Conservation (phyloP, 2,888 invertebrate genomes). For the Phengaris alcon region DNA sequence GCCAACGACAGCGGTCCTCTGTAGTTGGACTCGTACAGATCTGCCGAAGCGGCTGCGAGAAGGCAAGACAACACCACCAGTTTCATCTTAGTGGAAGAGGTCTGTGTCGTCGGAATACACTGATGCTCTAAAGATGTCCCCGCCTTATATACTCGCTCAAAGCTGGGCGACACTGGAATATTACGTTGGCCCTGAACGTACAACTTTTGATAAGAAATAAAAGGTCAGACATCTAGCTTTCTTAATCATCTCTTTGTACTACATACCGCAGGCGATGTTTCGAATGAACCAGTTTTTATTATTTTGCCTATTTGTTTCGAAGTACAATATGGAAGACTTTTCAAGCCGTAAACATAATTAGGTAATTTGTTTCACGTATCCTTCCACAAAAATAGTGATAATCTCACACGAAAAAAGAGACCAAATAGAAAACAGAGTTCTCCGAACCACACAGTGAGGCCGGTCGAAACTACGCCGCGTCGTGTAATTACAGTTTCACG, state of each 20-base stretch:
- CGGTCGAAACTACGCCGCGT: no score
- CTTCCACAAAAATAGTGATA: background rate
- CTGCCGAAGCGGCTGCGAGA: conserved; percentile 71
- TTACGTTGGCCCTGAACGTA: conserved; percentile 53
- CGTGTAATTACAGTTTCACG: no score
- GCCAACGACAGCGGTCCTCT: conserved; percentile 66
- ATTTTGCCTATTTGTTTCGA: background rate
- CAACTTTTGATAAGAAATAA: conserved; percentile 57
- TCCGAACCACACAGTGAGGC: no score
- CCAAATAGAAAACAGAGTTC: no score
- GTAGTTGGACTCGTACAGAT: conserved; percentile 52
- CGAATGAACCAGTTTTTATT: background rate
- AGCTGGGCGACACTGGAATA: conserved; percentile 47
- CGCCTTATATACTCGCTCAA: conserved; percentile 49
- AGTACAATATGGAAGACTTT: background rate
- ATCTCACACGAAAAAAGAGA: background rate
- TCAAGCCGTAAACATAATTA: no score
- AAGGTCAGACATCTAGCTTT: conserved; percentile 38
- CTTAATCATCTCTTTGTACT: background rate
- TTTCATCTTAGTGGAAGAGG: conserved; percentile 71
- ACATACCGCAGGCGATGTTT: conserved; percentile 19
- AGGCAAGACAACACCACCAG: conserved; percentile 82
- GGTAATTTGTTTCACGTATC: background rate
- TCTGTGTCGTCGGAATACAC: conserved; percentile 68
- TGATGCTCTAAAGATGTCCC: conserved; percentile 52